Evolutionary conservation across 2,797 vertebrate species (phyloP).

Genomic region (Thunnus albacares): DNA sequence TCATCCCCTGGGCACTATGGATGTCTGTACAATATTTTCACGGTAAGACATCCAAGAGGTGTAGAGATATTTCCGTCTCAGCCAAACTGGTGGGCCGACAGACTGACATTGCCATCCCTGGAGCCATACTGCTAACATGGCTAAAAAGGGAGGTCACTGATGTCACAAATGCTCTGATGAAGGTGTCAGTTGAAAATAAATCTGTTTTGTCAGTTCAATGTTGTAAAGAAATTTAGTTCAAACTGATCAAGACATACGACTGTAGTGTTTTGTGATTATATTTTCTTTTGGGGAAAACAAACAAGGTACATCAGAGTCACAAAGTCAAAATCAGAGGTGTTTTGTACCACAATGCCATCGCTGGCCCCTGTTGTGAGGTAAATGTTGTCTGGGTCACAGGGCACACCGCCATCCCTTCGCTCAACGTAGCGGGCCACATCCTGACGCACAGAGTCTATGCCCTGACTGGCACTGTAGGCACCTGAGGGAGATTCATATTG

Average conservation of each 20-base stretch:
- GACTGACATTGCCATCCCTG: no score
- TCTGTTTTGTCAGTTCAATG: background rate
- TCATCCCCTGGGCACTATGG: no score
- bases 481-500: constrained; percentile 77
- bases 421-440: constrained; percentile 91
- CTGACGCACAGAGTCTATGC: constrained; percentile 88
- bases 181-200: background rate
- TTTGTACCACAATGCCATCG: constrained; percentile 90
- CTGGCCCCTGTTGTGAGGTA: constrained; percentile 94
- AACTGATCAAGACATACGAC: background rate
- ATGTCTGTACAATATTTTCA: no score
- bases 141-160: no score
- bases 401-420: constrained; percentile 89
- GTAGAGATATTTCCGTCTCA: no score
- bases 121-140: no score
- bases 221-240: background rate
- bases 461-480: constrained; percentile 92
- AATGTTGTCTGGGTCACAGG: constrained; percentile 87
- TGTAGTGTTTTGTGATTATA: background rate
- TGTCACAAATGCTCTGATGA: background rate
- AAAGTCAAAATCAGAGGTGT: background rate
- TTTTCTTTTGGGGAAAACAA: background rate
- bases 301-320: constrained; percentile 8
- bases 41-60: no score
- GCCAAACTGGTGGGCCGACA: no score